Percentiles rank a stretch among this genome's conserved stretches.
Conservation (phyloP, 2,113 vertebrate genomes). For the Chaenocephalus aceratus region DNA sequence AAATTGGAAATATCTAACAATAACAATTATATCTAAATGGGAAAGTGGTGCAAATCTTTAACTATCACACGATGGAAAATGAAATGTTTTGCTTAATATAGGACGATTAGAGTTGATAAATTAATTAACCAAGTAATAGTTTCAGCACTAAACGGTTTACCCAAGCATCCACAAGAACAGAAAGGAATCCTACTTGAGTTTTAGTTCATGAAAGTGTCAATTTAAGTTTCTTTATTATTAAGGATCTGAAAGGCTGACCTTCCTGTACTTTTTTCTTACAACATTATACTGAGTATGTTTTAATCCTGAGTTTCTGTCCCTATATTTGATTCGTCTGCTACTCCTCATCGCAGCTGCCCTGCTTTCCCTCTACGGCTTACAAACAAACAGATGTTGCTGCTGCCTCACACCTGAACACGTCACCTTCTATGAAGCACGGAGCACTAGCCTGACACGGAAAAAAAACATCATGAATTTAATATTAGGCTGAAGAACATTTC, state of each 20-base stretch:
- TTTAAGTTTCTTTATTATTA: background rate
- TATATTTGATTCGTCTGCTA: background rate
- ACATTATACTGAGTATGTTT: background rate
- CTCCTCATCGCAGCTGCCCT: conserved; percentile 5
- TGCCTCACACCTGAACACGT: conserved; percentile 21
- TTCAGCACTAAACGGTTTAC: background rate
- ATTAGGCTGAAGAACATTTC: conserved; percentile 1
- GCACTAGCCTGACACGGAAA: conserved; percentile 8
- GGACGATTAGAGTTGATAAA: background rate
- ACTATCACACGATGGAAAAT: background rate
- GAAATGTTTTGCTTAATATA: background rate
- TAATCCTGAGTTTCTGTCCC: background rate
- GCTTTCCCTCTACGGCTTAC: background rate
- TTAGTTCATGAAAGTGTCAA: background rate
- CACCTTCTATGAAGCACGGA: conserved; percentile 31
- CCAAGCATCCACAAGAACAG: background rate
- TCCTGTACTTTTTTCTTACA: background rate
- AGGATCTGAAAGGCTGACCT: background rate
- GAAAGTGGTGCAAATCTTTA: background rate
- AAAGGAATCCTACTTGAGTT: background rate
- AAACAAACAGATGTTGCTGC: conserved; percentile 22
- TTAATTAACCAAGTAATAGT: background rate
- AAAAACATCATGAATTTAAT: conserved; percentile 15
- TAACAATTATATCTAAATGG: background rate
- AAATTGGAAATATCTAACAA: background rate